Conservation (phyloP, 2,797 vertebrate species). For the Phalanger gymnotis region DNA sequence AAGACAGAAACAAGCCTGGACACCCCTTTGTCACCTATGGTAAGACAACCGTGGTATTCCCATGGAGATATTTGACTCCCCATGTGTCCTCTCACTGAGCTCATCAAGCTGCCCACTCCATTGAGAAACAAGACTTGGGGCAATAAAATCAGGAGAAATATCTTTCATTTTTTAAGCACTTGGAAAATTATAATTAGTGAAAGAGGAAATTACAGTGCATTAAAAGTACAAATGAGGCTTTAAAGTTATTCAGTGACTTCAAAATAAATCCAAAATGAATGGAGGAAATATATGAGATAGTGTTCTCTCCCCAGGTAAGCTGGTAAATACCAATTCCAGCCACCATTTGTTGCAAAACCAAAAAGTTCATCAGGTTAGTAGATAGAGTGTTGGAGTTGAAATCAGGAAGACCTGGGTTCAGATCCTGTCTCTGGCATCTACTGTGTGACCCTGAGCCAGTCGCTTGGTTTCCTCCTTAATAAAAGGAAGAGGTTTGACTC, state of each 20-base stretch:
- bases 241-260: not conserved
- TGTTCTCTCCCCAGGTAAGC: not conserved
- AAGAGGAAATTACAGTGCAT: not conserved
- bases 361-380: not conserved
- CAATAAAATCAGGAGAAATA: not conserved
- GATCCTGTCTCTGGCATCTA: not conserved
- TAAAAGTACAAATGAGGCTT: not conserved
- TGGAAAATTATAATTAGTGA: not conserved
- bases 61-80: not conserved
- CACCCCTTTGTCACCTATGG: conserved; percentile 96
- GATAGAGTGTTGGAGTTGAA: not conserved
- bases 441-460: not conserved
- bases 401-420: not conserved
- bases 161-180: not conserved
- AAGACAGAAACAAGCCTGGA: conserved; percentile 99
- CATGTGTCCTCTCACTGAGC: not conserved
- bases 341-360: not conserved
- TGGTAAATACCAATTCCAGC: not conserved
- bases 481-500: not conserved
- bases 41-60: conserved; percentile 75
- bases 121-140: not conserved
- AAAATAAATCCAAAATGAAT: not conserved
- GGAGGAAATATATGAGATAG: not conserved
- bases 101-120: not conserved
- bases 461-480: not conserved